Evolutionary conservation across 2,797 vertebrate species (phyloP).

Genomic region (Jordanella pulchra): DNA sequence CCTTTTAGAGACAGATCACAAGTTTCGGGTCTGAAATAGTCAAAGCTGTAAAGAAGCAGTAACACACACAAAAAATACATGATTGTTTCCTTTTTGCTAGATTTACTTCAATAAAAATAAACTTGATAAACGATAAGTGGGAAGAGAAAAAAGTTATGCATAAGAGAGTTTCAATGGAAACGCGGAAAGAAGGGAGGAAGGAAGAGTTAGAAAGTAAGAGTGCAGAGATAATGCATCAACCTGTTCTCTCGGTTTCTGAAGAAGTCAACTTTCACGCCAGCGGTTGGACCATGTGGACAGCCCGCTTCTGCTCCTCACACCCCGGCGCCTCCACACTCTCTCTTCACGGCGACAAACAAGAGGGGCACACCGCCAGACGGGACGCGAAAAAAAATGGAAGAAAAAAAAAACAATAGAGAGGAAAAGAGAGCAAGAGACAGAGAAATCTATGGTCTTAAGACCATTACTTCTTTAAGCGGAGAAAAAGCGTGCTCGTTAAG

Average conservation of each 20-base stretch:
- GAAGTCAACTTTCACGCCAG: constrained; percentile 86
- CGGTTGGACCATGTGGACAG: constrained; percentile 86
- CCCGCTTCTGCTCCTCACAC: constrained; percentile 79
- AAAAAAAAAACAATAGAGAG: constrained; percentile 44
- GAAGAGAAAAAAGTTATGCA: constrained; percentile 46
- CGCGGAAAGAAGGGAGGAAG: constrained; percentile 21
- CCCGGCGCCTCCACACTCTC: constrained; percentile 78
- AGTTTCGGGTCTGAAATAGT: constrained; percentile 22
- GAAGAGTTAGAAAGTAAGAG: constrained; percentile 32
- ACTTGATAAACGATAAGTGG: constrained; percentile 35
- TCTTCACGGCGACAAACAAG: constrained; percentile 68
- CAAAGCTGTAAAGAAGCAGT: constrained; percentile 33
- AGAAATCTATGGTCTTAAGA: constrained; percentile 72
- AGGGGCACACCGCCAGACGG: constrained; percentile 64
- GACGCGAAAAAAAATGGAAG: constrained; percentile 54
- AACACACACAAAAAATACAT: constrained; percentile 17
- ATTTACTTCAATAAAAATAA: constrained; percentile 3
- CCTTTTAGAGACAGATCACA: background rate
- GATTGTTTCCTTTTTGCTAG: constrained; percentile 15
- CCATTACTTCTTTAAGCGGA: constrained; percentile 78
- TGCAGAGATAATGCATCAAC: constrained; percentile 79
- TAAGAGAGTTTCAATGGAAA: constrained; percentile 49
- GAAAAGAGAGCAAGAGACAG: constrained; percentile 55
- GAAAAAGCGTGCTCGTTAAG: constrained; percentile 73
- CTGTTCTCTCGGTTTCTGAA: constrained; percentile 84